Evolutionary conservation across 2,888 invertebrate species (phyloP), one percentile per base, ranked within the genome.

Genomic region (Lithophane leautieri): DNA sequence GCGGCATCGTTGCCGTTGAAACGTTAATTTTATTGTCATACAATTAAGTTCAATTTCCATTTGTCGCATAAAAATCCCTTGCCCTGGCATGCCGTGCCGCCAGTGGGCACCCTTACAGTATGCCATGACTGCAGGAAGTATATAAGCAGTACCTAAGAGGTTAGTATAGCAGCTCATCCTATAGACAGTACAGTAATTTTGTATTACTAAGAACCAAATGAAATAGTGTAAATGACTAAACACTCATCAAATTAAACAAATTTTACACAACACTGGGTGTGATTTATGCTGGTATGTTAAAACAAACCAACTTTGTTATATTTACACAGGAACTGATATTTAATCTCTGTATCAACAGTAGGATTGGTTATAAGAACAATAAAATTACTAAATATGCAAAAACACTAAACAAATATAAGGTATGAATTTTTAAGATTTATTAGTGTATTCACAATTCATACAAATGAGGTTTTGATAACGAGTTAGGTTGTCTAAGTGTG

Each of bases 261-360:
- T 28, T 62, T 44, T 62, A 6, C n/a, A 8, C 25, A 54, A 14
- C 44, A 52, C 25, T 74, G 22, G n/a, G 12, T 67, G 25, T 25
- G 19, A 54, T 60, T 66, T 50, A 14, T 50, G 28, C 11, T 25
- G 16, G 22, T 52, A 63, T 58, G 40, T 22, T 44, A 58, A 44
- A 60, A 80, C 58, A 63, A 73, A 73, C 67, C 79, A 73, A 14
- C 40, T 62, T 34, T 68, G 56, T 25, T 62, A 19, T 34, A 28
- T 62, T 28, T 60, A 54, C 58, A 74, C 54, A 73, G 63, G 79
- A 65, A 73, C 14, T 73, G 40, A 16, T 76, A 60, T 52, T 25
- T 63, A 68, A 68, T 58, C 44, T 58, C 44, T 52, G 1, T 66
- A 50, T 73, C 56, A 79, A 80, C 62, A 73, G 34, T 22, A 34